Evolutionary conservation across 2,113 vertebrate genomes (phyloP).

Genomic region (Phylloscopus trochiloides): DNA sequence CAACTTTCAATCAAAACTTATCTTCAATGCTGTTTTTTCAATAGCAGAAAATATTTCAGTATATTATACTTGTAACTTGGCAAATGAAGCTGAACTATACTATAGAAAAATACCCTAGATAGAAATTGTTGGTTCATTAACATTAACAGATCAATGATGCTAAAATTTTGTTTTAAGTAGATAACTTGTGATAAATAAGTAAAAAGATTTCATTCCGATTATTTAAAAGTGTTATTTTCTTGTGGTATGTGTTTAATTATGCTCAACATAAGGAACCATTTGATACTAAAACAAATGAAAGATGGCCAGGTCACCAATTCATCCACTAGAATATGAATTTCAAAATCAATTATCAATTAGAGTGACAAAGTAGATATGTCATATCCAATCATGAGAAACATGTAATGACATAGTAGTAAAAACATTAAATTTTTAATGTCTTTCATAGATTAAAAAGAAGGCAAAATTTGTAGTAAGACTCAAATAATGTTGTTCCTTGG

Average conservation of each 20-base stretch:
- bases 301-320: neutral
- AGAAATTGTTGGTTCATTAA: neutral
- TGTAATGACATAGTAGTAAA: neutral
- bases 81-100: neutral
- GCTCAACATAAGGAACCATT: neutral
- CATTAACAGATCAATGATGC: neutral
- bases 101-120: neutral
- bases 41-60: neutral
- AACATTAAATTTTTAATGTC: neutral
- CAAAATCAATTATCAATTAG: neutral
- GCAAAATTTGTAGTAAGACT: neutral
- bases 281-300: neutral
- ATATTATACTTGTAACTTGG: neutral
- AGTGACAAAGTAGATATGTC: neutral
- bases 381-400: neutral
- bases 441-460: neutral
- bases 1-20: neutral
- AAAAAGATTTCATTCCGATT: fast-evolving
- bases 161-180: neutral
- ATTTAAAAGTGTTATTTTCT: neutral
- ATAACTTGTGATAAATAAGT: neutral
- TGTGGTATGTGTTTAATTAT: neutral
- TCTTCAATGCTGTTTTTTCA: neutral
- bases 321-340: neutral
- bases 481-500: neutral